phyloP scores from a whole-genome alignment of 2,113 vertebrate genomes.

The Hassar affinis region DNA sequence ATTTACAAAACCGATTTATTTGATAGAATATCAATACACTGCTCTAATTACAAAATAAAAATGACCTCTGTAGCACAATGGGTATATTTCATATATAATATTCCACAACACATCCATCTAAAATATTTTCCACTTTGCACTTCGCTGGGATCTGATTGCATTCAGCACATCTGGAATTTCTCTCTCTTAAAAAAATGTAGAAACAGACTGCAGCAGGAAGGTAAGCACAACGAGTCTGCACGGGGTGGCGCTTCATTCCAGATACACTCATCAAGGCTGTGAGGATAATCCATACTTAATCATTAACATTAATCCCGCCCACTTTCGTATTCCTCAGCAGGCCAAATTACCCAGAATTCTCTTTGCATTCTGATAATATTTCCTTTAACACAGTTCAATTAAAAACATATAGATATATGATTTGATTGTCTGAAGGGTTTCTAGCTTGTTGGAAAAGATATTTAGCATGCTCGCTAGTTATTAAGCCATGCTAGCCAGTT shows the following conservation, averaged over 20 bases:
- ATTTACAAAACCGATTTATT: constrained; percentile 78
- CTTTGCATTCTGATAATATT: not conserved
- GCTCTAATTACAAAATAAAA: constrained; percentile 75
- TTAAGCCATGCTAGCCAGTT: not conserved
- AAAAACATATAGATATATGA: not conserved
- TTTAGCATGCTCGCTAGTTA: constrained; percentile 1
- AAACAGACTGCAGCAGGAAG: not conserved
- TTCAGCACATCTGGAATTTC: constrained; percentile 49
- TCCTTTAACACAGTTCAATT: too few species aligned
- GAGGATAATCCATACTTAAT: not conserved
- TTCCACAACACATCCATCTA: constrained; percentile 23
- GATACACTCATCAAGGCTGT: not conserved
- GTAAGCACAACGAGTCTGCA: not conserved
- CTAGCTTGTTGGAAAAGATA: not conserved
- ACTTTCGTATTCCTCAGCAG: not conserved
- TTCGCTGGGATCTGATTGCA: constrained; percentile 42
- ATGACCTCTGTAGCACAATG: constrained; percentile 68
- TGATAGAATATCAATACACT: constrained; percentile 76
- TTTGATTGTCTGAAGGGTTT: not conserved
- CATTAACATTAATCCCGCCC: not conserved
- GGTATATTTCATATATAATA: constrained; percentile 62
- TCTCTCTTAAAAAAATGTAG: constrained; percentile 29
- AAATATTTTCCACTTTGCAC: constrained; percentile 2
- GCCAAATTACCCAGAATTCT: not conserved
- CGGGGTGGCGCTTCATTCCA: not conserved